Evolutionary conservation across 2,113 vertebrate species (phyloP).

Genomic region (Festucalex cinctus): DNA sequence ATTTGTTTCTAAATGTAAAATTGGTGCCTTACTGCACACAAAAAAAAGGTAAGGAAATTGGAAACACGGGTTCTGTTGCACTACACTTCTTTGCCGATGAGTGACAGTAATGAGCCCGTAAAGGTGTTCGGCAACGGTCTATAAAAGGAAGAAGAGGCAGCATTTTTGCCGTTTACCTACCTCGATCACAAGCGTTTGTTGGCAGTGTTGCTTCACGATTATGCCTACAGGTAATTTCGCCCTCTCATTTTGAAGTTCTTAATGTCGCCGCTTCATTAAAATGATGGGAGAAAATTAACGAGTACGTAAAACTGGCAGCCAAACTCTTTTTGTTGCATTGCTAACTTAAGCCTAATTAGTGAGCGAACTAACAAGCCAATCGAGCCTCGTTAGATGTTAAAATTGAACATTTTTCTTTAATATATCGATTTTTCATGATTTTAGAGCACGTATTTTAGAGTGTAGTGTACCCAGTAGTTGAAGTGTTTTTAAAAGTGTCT

Average conservation of each 20-base stretch:
- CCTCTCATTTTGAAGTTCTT: neutral
- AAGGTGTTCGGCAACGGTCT: neutral
- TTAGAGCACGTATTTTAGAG: neutral
- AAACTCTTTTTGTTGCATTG: neutral
- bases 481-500: neutral
- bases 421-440: neutral
- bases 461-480: no score
- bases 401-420: constrained; percentile 8
- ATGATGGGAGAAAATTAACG: no score
- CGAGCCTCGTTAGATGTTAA: constrained; percentile 14
- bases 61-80: neutral
- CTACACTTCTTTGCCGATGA: neutral
- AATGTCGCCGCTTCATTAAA: neutral
- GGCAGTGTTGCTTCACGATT: neutral
- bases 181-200: neutral
- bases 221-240: neutral
- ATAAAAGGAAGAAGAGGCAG: neutral
- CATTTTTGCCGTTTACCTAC: neutral
- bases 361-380: constrained; percentile 13
- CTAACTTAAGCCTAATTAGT: constrained; percentile 54
- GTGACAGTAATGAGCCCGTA: neutral
- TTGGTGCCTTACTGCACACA: no score
- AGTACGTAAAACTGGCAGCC: neutral
- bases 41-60: no score
- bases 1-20: no score